phyloP scores from a whole-genome alignment of 2,888 invertebrate genomes.

The Cremastobaeus sp. region DNA sequence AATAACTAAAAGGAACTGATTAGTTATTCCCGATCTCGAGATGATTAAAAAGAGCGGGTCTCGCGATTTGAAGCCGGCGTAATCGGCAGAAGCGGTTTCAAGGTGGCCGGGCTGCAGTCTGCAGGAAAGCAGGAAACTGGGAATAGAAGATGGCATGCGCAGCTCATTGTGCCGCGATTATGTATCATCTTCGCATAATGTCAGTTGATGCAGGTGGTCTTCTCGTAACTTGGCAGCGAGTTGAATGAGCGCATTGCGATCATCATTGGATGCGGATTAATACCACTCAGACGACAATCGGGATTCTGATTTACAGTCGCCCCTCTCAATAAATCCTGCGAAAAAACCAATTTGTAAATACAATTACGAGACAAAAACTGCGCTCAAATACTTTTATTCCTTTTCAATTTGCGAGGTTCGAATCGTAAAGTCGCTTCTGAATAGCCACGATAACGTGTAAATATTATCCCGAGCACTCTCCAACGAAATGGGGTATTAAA shows the following conservation, averaged over 20 bases:
- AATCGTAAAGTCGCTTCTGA: slow-evolving; percentile 1
- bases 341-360: slow-evolving; percentile 37
- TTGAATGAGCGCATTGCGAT: slow-evolving; percentile 47
- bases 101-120: slow-evolving; percentile 30
- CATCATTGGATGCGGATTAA: slow-evolving; percentile 47
- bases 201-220: slow-evolving; percentile 69
- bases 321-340: slow-evolving; percentile 27
- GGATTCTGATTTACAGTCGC: slow-evolving; percentile 41
- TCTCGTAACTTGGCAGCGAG: slow-evolving; percentile 63
- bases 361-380: slow-evolving; percentile 7
- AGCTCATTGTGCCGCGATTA: slow-evolving; percentile 65
- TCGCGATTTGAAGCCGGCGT: neutral
- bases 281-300: slow-evolving; percentile 44
- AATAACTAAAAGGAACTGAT: too few relatives aligned
- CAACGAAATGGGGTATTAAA: too few relatives aligned
- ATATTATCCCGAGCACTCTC: too few relatives aligned
- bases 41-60: neutral
- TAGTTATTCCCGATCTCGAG: neutral
- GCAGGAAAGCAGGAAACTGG: slow-evolving; percentile 15
- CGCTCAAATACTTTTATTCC: too few relatives aligned
- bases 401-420: too few relatives aligned
- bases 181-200: slow-evolving; percentile 69
- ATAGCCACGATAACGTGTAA: neutral
- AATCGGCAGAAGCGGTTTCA: slow-evolving; percentile 37
- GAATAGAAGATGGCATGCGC: slow-evolving; percentile 37